Evolutionary conservation across 2,888 invertebrate genomes (phyloP), one percentile per base, ranked within the genome.

Genomic region (Nomada hirtipes): DNA sequence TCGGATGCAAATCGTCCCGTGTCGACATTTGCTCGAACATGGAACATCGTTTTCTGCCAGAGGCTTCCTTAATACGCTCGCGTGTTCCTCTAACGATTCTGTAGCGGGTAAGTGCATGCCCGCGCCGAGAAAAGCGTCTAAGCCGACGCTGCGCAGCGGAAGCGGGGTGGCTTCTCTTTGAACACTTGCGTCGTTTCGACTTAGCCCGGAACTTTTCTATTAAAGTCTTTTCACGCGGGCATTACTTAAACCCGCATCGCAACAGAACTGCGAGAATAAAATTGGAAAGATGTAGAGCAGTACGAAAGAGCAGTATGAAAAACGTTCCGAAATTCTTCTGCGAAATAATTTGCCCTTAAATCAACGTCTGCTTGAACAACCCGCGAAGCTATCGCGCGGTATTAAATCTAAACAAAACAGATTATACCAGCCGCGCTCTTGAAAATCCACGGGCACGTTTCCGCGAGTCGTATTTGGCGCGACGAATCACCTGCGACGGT

Each of bases 41-140:
- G 57, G 52, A 64, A 76, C 63, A 52, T 64, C 61, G 42, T 79
- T 78, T 52, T 60, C n/a, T 3, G 15, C n/a, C 13, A 59, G 47
- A 15, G 52, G 61, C 4, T 60, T 29, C 23, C 55, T 67, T 29
- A 42, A 55, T 44, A 36, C 36, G 36, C 20, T 63, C 29, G 68
- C 59, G 64, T 23, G 42, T 42, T 36, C 60, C 53, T 61, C 55
- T 64, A 10, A 15, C 10, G 15, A 15, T 36, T 11, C 20, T 23
- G 3, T 2, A 53, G 20, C 52, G n/a, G n/a, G 52, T 52, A 36
- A 36, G 36, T 0, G 36, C 36, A 50, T 15, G 18, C 50, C 50
- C 18, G 15, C 50, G 50, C 4, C 50, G 50, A 18, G 13, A 4
- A 50, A 36, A 36, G 7, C 7, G 36, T 36, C 36, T 36, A 1